Conservation (phyloP, 2,797 vertebrate genomes). For the Crossoptilon crossoptilon region DNA sequence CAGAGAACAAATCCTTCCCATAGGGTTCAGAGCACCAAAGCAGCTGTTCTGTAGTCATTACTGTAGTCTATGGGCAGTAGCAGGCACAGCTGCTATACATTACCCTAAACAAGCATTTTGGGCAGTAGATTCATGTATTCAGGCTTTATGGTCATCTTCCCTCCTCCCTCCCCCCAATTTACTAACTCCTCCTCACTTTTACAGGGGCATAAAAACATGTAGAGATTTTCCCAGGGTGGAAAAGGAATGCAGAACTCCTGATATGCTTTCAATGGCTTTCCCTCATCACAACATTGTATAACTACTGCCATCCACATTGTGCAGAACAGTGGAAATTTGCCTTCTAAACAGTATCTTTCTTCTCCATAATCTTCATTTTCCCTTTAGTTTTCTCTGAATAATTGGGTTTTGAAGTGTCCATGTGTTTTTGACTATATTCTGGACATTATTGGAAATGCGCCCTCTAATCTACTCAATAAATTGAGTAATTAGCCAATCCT, state of each 20-base stretch:
- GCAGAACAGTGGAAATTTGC: not conserved
- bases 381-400: not conserved
- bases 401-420: not conserved
- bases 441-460: not conserved
- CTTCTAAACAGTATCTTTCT: not conserved
- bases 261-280: not conserved
- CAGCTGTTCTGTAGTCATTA: constrained; percentile 10
- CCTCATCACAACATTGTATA: not conserved
- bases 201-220: not conserved
- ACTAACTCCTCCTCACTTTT: not conserved
- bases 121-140: not conserved
- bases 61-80: not conserved
- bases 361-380: not conserved
- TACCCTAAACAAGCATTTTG: not conserved
- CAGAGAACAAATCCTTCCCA: constrained; percentile 14
- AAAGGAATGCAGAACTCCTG: not conserved
- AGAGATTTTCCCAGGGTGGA: not conserved
- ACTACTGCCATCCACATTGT: not conserved
- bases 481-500: not conserved
- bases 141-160: not conserved
- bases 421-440: not conserved
- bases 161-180: not conserved
- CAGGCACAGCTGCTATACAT: not conserved
- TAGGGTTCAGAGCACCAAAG: not conserved
- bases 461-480: not conserved